Base-by-base conservation (phyloP, 2,888 invertebrate species). In the Omphaloscelis lunosa region DNA sequence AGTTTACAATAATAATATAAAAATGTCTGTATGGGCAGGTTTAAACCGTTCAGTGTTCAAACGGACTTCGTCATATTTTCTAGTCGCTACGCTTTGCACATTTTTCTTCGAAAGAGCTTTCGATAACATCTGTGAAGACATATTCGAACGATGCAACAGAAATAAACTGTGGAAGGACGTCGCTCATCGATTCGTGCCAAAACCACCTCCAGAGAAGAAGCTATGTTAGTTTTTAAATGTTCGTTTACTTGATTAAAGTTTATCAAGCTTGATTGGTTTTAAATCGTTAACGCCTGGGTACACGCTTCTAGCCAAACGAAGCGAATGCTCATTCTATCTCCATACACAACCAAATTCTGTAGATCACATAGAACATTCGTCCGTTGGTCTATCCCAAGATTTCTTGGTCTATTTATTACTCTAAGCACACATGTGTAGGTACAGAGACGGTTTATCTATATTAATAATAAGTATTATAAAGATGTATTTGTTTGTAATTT, bases 71-170 rank as follows among this genome's bases (percentile, higher is more conserved):
- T 98, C 98, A 6, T 98, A 98, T 91, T 97, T 97, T 6, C 90
- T 98, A 29, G 97, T 97, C 2, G 97, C 98, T 63, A 93, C 98
- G 34, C 97, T 92, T 9, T 97, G 97, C 41, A 97, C 97, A 0
- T 98, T 99, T 94, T 96, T 98, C 94, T 98, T 99, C 88, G 99
- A 99, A 93, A 97, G 99, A 90, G 97, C 97, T 2, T 97, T 98
- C 80, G 98, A 99, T 91, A 86, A 98, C 27, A 90, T 94, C 0
- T 93, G 98, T 0, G 97, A 97, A 0, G 82, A 91, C 1, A 93
- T 98, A 74, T 99, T 97, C 91, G 97, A 98, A 71, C 95, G 88
- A 48, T 90, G 97, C 80, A 99, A 99, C 93, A 97, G 98, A 97
- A 99, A 99, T 0, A 82, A 82, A 27, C 20, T 82, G 0, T 82